A percentile compares a stretch with the other conserved stretches of the same genome.
These are phyloP conservation scores for Latrodectus geometricus DNA, from an alignment of 1,140 invertebrate species.

Conservation along the genomic window DNA sequence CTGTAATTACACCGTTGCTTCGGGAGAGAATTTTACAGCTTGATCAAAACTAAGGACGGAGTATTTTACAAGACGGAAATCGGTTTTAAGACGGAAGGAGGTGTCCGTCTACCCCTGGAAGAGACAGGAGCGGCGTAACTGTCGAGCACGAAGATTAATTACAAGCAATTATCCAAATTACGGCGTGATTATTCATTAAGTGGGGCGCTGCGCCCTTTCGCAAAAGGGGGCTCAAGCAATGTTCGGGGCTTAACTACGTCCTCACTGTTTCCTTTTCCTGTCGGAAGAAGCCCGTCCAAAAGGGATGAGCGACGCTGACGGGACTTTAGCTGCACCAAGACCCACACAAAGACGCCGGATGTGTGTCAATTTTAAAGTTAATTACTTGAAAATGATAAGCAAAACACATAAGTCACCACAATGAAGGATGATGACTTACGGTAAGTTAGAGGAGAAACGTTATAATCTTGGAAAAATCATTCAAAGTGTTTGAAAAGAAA, in stretches of 20 bases:
- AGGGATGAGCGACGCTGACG: neutral
- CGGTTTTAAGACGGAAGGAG: constrained; percentile 3
- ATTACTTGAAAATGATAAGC: neutral
- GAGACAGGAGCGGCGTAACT: neutral
- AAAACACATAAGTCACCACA: too few species aligned
- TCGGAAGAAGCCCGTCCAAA: neutral
- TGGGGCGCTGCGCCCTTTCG: neutral
- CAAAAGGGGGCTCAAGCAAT: neutral
- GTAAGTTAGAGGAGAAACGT: too few species aligned
- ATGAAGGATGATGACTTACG: too few species aligned
- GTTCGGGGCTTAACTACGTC: neutral
- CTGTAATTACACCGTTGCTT: neutral
- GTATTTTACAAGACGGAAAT: constrained; percentile 2
- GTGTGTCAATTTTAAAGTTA: neutral
- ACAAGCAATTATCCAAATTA: constrained; percentile 44
- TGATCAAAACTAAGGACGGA: neutral
- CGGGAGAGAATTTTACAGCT: neutral
- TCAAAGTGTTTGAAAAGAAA: too few species aligned
- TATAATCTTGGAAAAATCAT: too few species aligned
- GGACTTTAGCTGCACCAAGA: neutral
- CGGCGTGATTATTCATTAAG: constrained; percentile 23
- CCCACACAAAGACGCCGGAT: neutral
- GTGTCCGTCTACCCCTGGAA: neutral
- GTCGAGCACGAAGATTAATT: constrained; percentile 25
- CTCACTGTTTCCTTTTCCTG: neutral